Percentiles rank a stretch among this genome's conserved stretches.
Evolutionary conservation across 2,113 vertebrate species (phyloP).

Genomic region (Progne subis): DNA sequence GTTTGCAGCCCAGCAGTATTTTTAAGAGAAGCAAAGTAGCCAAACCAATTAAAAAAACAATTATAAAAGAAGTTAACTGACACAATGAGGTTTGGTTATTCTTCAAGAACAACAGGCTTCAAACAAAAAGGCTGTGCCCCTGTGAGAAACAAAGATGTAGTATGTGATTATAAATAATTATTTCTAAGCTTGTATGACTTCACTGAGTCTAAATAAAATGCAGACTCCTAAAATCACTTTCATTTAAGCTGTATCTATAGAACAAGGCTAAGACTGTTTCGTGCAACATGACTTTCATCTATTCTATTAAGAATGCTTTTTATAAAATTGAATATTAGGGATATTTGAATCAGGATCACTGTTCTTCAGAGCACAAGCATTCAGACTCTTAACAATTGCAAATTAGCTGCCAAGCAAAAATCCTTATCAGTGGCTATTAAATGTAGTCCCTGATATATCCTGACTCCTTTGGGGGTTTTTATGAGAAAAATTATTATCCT

Average conservation of each 20-base stretch:
- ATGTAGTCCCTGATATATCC: neutral
- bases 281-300: constrained; percentile 9
- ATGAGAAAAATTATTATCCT: neutral
- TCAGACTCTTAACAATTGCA: neutral
- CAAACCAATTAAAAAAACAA: neutral
- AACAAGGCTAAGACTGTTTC: neutral
- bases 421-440: neutral
- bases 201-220: constrained; percentile 30
- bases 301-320: constrained; percentile 23
- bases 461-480: neutral
- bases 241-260: constrained; percentile 9
- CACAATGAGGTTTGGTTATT: constrained; percentile 32
- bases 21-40: neutral
- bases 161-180: constrained; percentile 54
- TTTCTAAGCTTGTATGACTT: constrained; percentile 48
- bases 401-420: neutral
- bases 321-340: neutral
- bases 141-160: constrained; percentile 38
- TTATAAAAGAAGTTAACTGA: constrained; percentile 25
- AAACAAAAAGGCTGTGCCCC: constrained; percentile 29
- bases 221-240: constrained; percentile 32
- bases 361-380: neutral
- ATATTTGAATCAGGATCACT: neutral
- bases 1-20: neutral
- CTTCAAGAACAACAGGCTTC: constrained; percentile 46